Percentiles rank a stretch among this genome's conserved stretches.
These are phyloP conservation scores for Balaenoptera acutorostrata DNA, from an alignment of 2,113 vertebrate genomes.

Conservation along the genomic window DNA sequence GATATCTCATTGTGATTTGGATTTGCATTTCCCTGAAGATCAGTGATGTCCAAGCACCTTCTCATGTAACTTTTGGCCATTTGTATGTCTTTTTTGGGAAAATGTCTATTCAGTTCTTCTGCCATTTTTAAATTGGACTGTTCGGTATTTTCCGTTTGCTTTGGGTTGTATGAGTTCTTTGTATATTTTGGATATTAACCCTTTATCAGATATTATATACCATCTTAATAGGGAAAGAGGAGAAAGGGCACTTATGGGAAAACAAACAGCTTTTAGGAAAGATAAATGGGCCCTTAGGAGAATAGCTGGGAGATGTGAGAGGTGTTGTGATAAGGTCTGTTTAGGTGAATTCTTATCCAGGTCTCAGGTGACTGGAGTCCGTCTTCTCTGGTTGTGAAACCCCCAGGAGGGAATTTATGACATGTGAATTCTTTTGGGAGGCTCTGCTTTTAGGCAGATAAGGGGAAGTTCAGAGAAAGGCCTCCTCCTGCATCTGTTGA, in stretches of 20 bases:
- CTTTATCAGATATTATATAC: not conserved
- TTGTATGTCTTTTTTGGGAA: not conserved
- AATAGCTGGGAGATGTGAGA: not conserved
- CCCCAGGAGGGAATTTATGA: not conserved
- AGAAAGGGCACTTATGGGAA: not conserved
- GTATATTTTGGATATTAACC: not conserved
- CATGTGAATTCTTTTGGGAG: conserved; percentile 1
- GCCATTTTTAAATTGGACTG: not conserved
- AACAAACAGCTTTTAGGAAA: not conserved
- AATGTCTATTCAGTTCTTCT: not conserved
- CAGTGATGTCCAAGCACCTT: not conserved
- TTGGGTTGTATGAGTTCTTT: not conserved
- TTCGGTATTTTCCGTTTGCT: not conserved
- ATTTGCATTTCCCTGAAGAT: not conserved
- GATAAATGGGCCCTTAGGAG: not conserved
- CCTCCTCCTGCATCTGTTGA: not conserved
- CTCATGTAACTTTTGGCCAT: not conserved
- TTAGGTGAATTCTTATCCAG: not conserved
- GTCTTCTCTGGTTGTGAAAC: not conserved
- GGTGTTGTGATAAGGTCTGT: not conserved
- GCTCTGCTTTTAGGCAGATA: not conserved
- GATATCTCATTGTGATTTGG: not conserved
- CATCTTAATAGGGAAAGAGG: not conserved
- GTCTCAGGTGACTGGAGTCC: not conserved
- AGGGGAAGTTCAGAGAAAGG: not conserved